A percentile compares a stretch with the other conserved stretches of the same genome.
These are phyloP conservation scores for Misgurnus mizolepis DNA, from an alignment of 2,113 vertebrate genomes.

Conservation along the genomic window DNA sequence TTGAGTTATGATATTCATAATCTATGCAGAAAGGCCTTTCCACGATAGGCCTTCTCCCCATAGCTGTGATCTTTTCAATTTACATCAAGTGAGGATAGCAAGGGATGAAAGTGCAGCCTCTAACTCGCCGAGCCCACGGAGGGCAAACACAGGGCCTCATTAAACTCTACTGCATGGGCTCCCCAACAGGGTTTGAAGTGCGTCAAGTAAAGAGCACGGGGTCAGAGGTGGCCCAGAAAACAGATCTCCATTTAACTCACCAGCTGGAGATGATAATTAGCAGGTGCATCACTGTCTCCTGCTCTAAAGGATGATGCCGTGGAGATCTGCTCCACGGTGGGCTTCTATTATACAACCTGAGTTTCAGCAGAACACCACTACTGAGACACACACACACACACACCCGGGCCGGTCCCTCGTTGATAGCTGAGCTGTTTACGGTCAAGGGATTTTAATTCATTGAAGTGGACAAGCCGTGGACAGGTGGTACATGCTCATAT, in stretches of 20 bases:
- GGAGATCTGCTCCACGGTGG: conserved; percentile 36
- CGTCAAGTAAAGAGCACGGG: conserved; percentile 78
- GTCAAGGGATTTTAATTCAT: conserved; percentile 30
- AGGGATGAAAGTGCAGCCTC: conserved; percentile 84
- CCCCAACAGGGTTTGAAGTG: conserved; percentile 78
- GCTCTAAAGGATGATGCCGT: conserved; percentile 64
- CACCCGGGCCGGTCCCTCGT: not conserved
- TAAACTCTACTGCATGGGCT: conserved; percentile 65
- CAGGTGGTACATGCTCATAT: not conserved
- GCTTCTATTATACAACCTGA: conserved; percentile 45
- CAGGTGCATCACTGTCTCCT: conserved; percentile 76
- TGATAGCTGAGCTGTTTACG: conserved; percentile 32
- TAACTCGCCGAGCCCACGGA: conserved; percentile 80
- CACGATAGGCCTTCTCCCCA: conserved; percentile 88
- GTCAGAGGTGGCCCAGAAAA: conserved; percentile 79
- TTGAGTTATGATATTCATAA: conserved; percentile 94
- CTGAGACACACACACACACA: conserved; percentile 11
- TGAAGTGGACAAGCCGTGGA: conserved; percentile 28
- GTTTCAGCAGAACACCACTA: conserved; percentile 12
- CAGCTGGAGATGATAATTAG: conserved; percentile 83
- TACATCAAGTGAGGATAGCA: conserved; percentile 86
- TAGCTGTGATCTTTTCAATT: conserved; percentile 96
- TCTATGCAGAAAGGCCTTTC: conserved; percentile 94
- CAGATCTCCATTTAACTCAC: conserved; percentile 84
- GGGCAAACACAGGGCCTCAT: conserved; percentile 82